Evolutionary conservation across 2,888 invertebrate genomes (phyloP).

Genomic region (Aromia moschata): DNA sequence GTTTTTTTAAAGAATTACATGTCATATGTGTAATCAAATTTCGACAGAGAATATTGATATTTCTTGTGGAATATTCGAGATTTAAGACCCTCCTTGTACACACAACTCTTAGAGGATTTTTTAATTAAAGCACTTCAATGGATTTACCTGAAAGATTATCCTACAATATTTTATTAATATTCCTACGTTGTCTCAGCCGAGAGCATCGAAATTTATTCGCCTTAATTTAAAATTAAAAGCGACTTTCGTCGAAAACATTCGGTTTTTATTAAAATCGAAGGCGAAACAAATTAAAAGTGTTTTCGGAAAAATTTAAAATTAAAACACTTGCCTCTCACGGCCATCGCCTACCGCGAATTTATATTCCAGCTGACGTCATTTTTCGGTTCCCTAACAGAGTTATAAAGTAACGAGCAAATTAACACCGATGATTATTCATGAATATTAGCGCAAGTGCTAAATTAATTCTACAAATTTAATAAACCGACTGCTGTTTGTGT

Average conservation of each 20-base stretch:
- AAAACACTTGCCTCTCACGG: not conserved
- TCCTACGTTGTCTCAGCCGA: not conserved
- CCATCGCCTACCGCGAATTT: not conserved
- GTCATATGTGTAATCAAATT: too few relatives aligned
- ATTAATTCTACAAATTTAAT: not conserved
- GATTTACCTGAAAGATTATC: not conserved
- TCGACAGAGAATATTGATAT: too few relatives aligned
- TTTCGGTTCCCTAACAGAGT: not conserved
- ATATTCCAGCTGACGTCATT: constrained; percentile 1
- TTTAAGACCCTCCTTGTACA: too few relatives aligned
- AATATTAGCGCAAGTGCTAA: not conserved
- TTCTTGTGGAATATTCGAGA: too few relatives aligned
- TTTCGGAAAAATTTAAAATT: not conserved
- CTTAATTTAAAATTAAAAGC: constrained; percentile 3
- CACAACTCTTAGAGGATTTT: too few relatives aligned
- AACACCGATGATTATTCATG: constrained; percentile 3
- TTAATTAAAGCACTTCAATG: not conserved
- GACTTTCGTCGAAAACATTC: not conserved
- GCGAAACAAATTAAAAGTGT: constrained; percentile 1
- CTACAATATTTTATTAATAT: not conserved
- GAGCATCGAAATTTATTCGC: not conserved
- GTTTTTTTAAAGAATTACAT: too few relatives aligned
- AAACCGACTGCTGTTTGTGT: not conserved
- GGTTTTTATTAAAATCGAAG: not conserved
- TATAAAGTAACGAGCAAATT: constrained; percentile 2